Base-by-base conservation (phyloP, 2,888 invertebrate genomes). In the Hypselothyrea guttata region DNA sequence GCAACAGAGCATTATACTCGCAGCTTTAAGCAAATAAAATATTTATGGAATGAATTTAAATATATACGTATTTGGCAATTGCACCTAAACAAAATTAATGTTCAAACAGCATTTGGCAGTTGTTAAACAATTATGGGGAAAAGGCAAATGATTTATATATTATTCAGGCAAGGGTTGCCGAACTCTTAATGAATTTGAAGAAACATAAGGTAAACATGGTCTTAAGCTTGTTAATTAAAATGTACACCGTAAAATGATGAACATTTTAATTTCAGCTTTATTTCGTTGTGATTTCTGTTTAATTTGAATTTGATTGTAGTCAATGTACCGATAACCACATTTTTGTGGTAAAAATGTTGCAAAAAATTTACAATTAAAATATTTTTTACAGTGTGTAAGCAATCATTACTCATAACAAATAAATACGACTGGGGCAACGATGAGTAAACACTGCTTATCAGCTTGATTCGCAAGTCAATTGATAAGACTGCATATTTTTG, bases 391-490 rank as follows among this genome's bases (percentile, higher is more conserved):
- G 13, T 5, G 2, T 16, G 16, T n/a, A 5, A n/a, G 7, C 9
- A 46, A 12, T 30, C 9, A 62, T 71, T 71, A 64, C 49, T 71
- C 72, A 71, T 51, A 28, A 12, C 56, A 51, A 55, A 54, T 37
- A 51, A 57, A n/a, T 16, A 7, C 18, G 12, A 38, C 45, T 71
- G 65, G 40, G 51, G 57, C 68, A 79, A 53, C 77, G 60, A 67
- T 85, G 84, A 81, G 75, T 81, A 85, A 81, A 67, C 73, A 40
- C 22, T 15, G 31, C 41, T 84, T 82, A 78, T 84, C 83, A 61
- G 57, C 12, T 40, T 35, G 15, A n/a, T 31, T 42, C 51, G 42
- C 53, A 51, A 60, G 56, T 62, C 31, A 62, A 53, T 44, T 67
- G 79, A 81, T 81, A 81, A 83, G 67, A 11, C 16, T 30, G 16